phyloP scores from a whole-genome alignment of 2,888 invertebrate species.

The Melinaea menophilus region DNA sequence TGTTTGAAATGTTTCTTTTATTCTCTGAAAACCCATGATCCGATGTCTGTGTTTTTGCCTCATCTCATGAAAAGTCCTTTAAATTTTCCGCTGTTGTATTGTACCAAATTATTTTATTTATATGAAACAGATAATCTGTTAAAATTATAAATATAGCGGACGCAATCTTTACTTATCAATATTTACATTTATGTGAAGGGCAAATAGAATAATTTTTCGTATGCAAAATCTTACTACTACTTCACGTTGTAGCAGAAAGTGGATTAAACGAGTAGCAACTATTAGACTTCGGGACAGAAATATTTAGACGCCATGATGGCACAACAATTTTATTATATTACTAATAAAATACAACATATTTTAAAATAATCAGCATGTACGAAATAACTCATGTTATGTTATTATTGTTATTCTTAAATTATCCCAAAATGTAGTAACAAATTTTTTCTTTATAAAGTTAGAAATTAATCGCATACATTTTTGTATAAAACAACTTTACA shows the following conservation, averaged over 20 bases:
- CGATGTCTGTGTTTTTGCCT: constrained; percentile 10
- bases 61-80: constrained; percentile 2
- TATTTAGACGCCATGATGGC: neutral
- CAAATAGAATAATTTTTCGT: neutral
- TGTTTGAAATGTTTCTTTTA: constrained; percentile 40
- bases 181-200: neutral
- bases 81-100: neutral
- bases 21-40: constrained; percentile 12
- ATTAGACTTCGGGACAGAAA: constrained; percentile 5
- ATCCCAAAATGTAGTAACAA: too few species aligned
- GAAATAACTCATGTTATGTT: too few species aligned
- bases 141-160: neutral
- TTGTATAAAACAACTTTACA: neutral
- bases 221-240: neutral
- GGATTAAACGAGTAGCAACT: constrained; percentile 17
- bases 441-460: too few species aligned
- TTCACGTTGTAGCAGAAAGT: constrained; percentile 15
- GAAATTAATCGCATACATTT: too few species aligned
- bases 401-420: too few species aligned
- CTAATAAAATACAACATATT: neutral
- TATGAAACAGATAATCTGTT: neutral
- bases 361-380: too few species aligned
- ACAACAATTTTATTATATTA: constrained; percentile 1
- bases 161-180: neutral
- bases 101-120: neutral